Evolutionary conservation across 2,888 invertebrate genomes (phyloP).

Genomic region (Drosophila niveifrons): DNA sequence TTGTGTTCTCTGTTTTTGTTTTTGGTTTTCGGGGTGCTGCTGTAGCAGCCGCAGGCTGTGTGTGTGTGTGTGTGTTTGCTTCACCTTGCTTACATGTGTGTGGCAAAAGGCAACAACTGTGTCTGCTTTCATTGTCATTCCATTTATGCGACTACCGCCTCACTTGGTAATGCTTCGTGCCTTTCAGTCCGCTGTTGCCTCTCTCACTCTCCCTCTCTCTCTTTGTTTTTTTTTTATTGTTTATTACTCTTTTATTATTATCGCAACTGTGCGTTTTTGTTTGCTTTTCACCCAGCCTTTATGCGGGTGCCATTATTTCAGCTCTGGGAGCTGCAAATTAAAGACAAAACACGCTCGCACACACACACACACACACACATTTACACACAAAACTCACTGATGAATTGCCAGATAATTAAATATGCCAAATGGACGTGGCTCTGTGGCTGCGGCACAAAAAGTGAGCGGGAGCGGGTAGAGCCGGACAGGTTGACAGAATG

Average conservation of each 20-base stretch:
- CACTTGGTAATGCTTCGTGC: constrained; percentile 48
- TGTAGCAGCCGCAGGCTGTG: constrained; percentile 2
- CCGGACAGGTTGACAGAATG: background rate
- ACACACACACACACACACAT: background rate
- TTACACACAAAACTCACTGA: constrained; percentile 24
- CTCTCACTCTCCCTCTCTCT: background rate
- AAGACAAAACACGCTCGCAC: constrained; percentile 42
- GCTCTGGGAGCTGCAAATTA: constrained; percentile 44
- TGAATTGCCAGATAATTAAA: constrained; percentile 70
- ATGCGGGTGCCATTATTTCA: constrained; percentile 54
- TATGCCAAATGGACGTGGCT: constrained; percentile 52
- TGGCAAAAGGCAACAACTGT: constrained; percentile 40
- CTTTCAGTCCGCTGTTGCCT: constrained; percentile 11
- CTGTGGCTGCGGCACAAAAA: constrained; percentile 4
- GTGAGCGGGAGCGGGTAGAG: background rate
- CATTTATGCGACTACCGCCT: constrained; percentile 42
- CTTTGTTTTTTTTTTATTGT: constrained; percentile 58
- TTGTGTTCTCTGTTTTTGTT: background rate
- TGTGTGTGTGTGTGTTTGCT: constrained; percentile 9
- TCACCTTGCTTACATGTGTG: constrained; percentile 51
- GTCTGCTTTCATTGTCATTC: constrained; percentile 51
- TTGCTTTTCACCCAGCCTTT: constrained; percentile 23
- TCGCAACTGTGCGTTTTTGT: constrained; percentile 55
- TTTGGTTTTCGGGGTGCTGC: background rate
- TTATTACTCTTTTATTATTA: constrained; percentile 73